Evolutionary conservation across 2,888 invertebrate species (phyloP).

Genomic region (Ennomos fuscantarius): DNA sequence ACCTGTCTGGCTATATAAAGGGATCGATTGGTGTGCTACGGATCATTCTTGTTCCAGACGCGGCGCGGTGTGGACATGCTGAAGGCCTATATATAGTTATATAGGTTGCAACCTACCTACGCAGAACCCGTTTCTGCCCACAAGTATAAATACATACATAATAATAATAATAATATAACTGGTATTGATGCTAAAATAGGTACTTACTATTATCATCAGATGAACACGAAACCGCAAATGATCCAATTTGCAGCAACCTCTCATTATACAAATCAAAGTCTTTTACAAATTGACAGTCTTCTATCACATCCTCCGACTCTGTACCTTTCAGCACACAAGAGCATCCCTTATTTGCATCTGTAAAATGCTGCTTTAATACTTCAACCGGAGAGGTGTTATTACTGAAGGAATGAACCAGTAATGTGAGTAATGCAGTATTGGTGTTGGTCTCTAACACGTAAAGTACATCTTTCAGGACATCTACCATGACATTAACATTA

Average conservation of each 20-base stretch:
- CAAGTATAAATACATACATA: no score
- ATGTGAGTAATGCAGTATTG: constrained; percentile 86
- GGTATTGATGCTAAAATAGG: not conserved
- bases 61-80: no score
- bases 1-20: no score
- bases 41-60: no score
- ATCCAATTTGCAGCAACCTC: constrained; percentile 88
- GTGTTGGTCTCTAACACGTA: constrained; percentile 88
- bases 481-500: constrained; percentile 82
- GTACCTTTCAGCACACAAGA: constrained; percentile 48
- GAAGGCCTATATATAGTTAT: no score
- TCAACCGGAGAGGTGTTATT: constrained; percentile 60
- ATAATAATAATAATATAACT: no score
- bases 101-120: no score
- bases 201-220: constrained; percentile 74
- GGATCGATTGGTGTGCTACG: no score
- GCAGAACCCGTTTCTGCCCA: no score
- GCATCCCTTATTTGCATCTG: constrained; percentile 48
- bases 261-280: constrained; percentile 89
- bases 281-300: constrained; percentile 82
- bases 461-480: constrained; percentile 86
- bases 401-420: constrained; percentile 78
- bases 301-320: constrained; percentile 51
- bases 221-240: constrained; percentile 87
- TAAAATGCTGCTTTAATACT: constrained; percentile 63